Evolutionary conservation across 1,140 invertebrate genomes (phyloP).

Genomic region (Hormaphis cornu): DNA sequence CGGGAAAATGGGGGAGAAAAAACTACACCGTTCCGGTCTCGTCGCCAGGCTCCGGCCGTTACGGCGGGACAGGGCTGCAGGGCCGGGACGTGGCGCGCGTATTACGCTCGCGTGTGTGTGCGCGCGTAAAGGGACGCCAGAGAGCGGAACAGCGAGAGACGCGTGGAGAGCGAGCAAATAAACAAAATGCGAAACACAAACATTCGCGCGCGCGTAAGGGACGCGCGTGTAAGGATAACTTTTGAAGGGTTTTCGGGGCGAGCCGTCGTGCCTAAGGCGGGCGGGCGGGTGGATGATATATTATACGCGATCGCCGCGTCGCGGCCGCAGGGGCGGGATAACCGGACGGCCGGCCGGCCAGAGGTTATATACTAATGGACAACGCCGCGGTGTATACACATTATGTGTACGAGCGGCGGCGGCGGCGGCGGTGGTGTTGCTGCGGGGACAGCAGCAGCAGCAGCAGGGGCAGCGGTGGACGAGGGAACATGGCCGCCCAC

Average conservation of each 20-base stretch:
- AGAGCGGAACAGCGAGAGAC: neutral
- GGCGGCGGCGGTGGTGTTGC: neutral
- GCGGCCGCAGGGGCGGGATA: neutral
- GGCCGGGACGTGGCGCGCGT: too few species aligned
- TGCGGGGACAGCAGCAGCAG: too few species aligned
- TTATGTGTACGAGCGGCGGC: neutral
- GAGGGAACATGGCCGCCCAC: conserved; percentile 31
- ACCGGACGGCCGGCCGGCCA: conserved; percentile 30
- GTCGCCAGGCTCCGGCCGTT: neutral
- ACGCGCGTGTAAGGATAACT: neutral
- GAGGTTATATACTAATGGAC: conserved; percentile 33
- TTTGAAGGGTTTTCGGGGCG: conserved; percentile 27
- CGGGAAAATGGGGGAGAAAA: neutral
- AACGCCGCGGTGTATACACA: neutral
- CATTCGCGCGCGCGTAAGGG: neutral
- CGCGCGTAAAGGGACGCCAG: neutral
- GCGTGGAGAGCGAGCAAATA: neutral
- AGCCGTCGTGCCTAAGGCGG: too few species aligned
- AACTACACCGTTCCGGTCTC: neutral
- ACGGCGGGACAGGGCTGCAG: neutral
- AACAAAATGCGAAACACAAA: conserved; percentile 32
- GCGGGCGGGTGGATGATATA: conserved; percentile 8
- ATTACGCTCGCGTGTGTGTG: neutral
- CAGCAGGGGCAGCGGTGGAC: too few species aligned
- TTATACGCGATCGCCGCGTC: neutral